Evolutionary conservation across 2,113 vertebrate species (phyloP).

Genomic region (Pampusana beccarii): DNA sequence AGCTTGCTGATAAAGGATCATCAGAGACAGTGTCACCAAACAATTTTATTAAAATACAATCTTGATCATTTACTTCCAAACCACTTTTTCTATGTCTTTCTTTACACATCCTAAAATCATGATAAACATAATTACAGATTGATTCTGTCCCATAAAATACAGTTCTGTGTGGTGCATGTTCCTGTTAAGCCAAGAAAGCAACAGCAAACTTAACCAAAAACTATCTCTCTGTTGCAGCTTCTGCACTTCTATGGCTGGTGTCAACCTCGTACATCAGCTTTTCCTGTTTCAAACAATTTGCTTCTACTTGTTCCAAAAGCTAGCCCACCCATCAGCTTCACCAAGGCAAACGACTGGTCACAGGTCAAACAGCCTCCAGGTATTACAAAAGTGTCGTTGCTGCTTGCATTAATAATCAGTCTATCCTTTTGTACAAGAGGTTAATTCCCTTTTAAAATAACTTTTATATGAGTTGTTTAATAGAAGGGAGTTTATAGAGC

Average conservation of each 20-base stretch:
- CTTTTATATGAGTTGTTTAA: background rate
- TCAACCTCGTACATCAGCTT: background rate
- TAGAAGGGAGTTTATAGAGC: slow-evolving; percentile 25
- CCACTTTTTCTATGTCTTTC: too few species aligned
- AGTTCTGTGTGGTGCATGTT: background rate
- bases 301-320: background rate
- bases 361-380: background rate
- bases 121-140: background rate
- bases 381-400: background rate
- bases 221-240: background rate
- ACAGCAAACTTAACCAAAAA: background rate
- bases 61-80: too few species aligned
- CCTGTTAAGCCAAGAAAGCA: background rate
- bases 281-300: background rate
- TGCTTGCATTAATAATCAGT: background rate
- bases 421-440: background rate
- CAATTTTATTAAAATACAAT: too few species aligned
- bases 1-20: background rate
- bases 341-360: background rate
- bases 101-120: too few species aligned
- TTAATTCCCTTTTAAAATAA: background rate
- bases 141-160: background rate
- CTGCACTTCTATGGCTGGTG: background rate
- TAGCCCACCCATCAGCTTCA: background rate
- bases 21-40: background rate